Percentiles rank a stretch among this genome's conserved stretches.
phyloP scores from a whole-genome alignment of 2,113 vertebrate genomes.

The Actenoides hombroni region DNA sequence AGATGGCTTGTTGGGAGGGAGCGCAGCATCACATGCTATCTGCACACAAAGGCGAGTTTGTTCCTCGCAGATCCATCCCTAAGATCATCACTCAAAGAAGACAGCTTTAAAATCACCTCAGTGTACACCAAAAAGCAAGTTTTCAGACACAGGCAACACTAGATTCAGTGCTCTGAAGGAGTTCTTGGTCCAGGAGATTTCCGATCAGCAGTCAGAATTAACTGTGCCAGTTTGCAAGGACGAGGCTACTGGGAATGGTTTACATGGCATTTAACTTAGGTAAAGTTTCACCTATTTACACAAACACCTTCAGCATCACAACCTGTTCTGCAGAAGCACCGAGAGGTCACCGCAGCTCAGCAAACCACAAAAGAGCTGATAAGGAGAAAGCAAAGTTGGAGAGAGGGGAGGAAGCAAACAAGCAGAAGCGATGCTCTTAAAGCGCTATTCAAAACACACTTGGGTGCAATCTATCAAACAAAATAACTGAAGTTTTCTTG shows the following conservation, averaged over 20 bases:
- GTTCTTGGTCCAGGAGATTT: neutral
- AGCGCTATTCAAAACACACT: neutral
- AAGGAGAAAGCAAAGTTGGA: neutral
- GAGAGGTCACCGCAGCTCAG: neutral
- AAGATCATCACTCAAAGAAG: neutral
- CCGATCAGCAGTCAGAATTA: fast-evolving
- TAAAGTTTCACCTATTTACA: neutral
- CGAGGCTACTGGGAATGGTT: neutral
- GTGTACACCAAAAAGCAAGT: neutral
- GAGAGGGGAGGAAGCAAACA: neutral
- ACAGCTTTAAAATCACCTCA: neutral
- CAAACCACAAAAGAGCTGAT: neutral
- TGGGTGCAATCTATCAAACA: neutral
- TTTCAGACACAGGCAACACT: neutral
- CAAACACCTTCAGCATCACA: neutral
- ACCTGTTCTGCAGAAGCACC: neutral
- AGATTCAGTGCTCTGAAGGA: neutral
- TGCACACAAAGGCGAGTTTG: neutral
- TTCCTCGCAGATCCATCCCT: neutral
- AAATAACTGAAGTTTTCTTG: neutral
- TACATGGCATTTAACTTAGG: fast-evolving
- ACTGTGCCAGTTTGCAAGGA: neutral
- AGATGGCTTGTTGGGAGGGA: neutral
- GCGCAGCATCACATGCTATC: neutral
- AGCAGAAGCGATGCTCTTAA: neutral